Base-by-base conservation (phyloP, 2,888 invertebrate species). In the Cosmia trapezina region DNA sequence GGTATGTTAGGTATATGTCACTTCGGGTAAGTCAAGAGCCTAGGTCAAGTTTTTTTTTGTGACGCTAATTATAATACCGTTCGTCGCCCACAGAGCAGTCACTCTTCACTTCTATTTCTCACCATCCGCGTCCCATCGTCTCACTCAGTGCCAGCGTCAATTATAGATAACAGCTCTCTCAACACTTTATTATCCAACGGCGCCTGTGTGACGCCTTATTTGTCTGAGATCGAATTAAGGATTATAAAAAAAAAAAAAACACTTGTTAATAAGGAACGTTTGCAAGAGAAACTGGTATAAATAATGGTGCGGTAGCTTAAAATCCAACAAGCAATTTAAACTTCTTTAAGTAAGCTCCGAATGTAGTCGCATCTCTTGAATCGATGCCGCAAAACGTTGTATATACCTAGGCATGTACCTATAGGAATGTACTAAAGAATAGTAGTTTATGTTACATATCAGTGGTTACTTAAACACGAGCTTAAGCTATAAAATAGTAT, bases 171-270 rank as follows among this genome's bases (percentile, higher is more conserved):
- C 61, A n/a, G n/a, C 17, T 37, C 56, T 54, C 19, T 61, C 60
- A 69, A 56, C 77, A 56, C 45, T 45, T 61, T 45, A 54, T 54
- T 76, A 68, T 2, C 17, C 37, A n/a, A 68, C 28, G 49, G 14
- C 43, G 43, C 22, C 54, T n/a, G 9, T 17, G 4, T 11, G 51
- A 45, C 19, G 33, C 33, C 33, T 56, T 14, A 22, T 62, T 56
- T 49, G 33, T 49, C 11, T 19, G 14, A 69, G 14, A 5, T 28
- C 8, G 12, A 22, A 17, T 45, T 11, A 11, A 61, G 22, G 11
- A 11, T 11, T 61, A 43, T 22, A n/a, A 19, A 14, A 37, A 37
- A 37, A 37, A 37, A 57, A 33, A 11, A 11, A 33, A 1, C 28
- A 2, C 4, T 33, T 37, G 11, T 17, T 17, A 33, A 19, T 1